Evolutionary conservation across 2,888 invertebrate species (phyloP).

Genomic region (Dusona sp.): DNA sequence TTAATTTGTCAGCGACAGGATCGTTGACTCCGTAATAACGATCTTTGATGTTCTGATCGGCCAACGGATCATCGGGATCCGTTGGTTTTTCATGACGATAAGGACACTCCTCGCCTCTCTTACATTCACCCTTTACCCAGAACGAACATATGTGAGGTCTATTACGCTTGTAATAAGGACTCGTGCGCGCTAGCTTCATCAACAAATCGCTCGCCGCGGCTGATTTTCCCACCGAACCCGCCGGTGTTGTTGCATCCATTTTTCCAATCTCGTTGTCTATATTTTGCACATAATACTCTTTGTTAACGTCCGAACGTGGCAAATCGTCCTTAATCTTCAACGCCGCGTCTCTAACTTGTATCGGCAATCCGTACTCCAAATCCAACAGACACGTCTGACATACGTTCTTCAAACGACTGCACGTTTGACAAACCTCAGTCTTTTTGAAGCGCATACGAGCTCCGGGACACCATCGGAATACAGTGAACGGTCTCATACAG

Average conservation of each 20-base stretch:
- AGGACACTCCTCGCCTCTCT: constrained; percentile 98
- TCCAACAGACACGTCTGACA: constrained; percentile 98
- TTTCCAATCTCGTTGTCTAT: constrained; percentile 91
- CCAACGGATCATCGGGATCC: constrained; percentile 98
- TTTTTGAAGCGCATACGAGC: constrained; percentile 98
- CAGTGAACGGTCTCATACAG: constrained; percentile 96
- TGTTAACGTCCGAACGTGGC: constrained; percentile 97
- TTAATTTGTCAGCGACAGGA: constrained; percentile 97
- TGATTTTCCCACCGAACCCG: constrained; percentile 89
- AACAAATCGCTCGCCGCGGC: constrained; percentile 93
- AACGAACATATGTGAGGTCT: constrained; percentile 98
- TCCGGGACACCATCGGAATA: constrained; percentile 98
- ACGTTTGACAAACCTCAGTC: constrained; percentile 98
- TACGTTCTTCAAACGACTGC: constrained; percentile 97
- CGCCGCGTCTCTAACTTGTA: constrained; percentile 96
- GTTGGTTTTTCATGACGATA: constrained; percentile 98
- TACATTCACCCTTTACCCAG: constrained; percentile 99
- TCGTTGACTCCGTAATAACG: constrained; percentile 98
- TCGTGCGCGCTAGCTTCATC: constrained; percentile 94
- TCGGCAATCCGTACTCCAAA: constrained; percentile 95
- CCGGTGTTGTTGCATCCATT: constrained; percentile 84
- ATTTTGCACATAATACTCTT: constrained; percentile 97
- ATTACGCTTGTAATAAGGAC: constrained; percentile 98
- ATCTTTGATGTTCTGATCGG: constrained; percentile 98
- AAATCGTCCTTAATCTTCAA: constrained; percentile 95